Evolutionary conservation across 2,888 invertebrate genomes (phyloP), one percentile per base, ranked within the genome.

Genomic region (Tenthredo notha): DNA sequence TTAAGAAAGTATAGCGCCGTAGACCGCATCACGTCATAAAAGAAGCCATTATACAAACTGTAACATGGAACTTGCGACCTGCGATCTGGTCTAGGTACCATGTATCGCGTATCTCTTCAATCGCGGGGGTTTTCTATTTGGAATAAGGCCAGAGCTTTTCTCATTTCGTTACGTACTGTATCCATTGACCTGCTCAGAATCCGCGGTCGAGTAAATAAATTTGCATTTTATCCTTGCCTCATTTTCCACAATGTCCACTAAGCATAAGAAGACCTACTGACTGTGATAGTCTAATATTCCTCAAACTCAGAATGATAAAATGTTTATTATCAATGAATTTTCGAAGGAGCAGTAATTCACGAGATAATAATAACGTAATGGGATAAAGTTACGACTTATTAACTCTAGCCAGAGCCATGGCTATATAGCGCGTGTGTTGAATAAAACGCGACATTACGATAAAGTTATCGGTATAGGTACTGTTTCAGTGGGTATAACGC

Each of bases 301-400:
- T 21, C n/a, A 7, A 40, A 80, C 40, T 80, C n/a, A n/a, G n/a
- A 58, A 58, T 61, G 80, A 37, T 80, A 58, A 61, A 80, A 58
- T 61, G 40, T 80, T 80, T 80, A 80, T 61, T 61, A 80, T 80
- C 80, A 80, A 80, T 80, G 80, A 80, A 80, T 80, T n/a, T 33
- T 80, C 50, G 61, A 80, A 37, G 61, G 33, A 61, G 80, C 21
- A 61, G 61, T 80, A 37, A 61, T 80, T 18, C 58, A 6, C 10
- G 61, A 58, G 37, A 61, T 58, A 29, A 80, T 80, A 61, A 37
- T 61, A 18, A n/a, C n/a, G 21, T 61, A 61, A 80, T 80, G 80
- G 80, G 37, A 80, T 80, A 37, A 37, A 37, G 80, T 80, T 80
- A 80, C 58, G 58, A 61, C 80, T 80, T 80, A 80, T 61, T 40